phyloP scores from a whole-genome alignment of 2,888 invertebrate genomes.

The Exocentrus adspersus region DNA sequence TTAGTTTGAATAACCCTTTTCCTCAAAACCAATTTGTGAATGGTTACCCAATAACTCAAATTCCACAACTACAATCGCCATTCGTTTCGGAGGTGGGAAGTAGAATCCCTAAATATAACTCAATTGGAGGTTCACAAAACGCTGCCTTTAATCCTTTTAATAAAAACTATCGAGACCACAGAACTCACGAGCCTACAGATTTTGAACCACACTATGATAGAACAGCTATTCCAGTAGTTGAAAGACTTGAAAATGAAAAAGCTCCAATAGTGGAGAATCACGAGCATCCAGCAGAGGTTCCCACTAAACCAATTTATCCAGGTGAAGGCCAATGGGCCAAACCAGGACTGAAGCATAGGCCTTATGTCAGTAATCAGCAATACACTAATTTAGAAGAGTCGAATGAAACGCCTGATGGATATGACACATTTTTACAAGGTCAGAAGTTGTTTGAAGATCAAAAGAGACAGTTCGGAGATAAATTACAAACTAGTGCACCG shows the following conservation, averaged over 20 bases:
- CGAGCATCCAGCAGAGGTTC: conserved; percentile 52
- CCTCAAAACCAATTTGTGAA: background rate
- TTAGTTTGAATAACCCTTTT: conserved; percentile 7
- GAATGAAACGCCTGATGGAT: conserved; percentile 65
- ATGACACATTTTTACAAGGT: conserved; percentile 68
- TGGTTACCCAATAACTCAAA: background rate
- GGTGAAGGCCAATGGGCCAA: conserved; percentile 60
- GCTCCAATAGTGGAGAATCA: conserved; percentile 45
- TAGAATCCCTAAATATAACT: background rate
- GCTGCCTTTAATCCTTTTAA: conserved; percentile 25
- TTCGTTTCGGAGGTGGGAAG: background rate
- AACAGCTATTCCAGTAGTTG: conserved; percentile 35
- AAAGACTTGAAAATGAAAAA: conserved; percentile 38
- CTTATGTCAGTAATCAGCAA: conserved; percentile 46
- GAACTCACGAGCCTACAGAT: conserved; percentile 44
- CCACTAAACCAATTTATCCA: conserved; percentile 60
- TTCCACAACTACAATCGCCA: background rate
- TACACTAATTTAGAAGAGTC: conserved; percentile 47
- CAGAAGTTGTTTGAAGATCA: conserved; percentile 61
- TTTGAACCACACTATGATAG: conserved; percentile 37
- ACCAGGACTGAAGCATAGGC: conserved; percentile 54
- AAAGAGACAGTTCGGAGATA: conserved; percentile 43
- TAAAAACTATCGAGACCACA: conserved; percentile 51
- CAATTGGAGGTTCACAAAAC: background rate
- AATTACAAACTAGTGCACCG: conserved; percentile 25